Conservation (phyloP, 2,888 invertebrate species). For the Endotricha flammealis region DNA sequence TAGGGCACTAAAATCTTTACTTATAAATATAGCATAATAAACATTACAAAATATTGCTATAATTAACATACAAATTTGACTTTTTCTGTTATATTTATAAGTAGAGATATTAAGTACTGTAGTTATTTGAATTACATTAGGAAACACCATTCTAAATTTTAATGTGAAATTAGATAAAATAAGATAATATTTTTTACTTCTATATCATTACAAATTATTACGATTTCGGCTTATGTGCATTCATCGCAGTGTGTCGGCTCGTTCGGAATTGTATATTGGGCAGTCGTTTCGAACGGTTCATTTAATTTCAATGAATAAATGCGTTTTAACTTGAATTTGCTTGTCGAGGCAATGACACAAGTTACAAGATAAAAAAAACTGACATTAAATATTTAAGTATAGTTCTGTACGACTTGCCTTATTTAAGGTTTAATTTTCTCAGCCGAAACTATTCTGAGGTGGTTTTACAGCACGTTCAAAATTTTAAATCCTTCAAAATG, state of each 20-base stretch:
- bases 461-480: too few species aligned
- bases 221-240: conserved; percentile 54
- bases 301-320: too few species aligned
- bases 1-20: conserved; percentile 42
- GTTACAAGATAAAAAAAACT: too few species aligned
- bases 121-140: conserved; percentile 47
- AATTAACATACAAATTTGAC: conserved; percentile 14
- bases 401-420: background rate
- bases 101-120: conserved; percentile 42
- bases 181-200: conserved; percentile 61
- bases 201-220: conserved; percentile 42
- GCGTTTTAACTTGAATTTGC: too few species aligned
- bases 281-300: conserved; percentile 11
- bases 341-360: too few species aligned
- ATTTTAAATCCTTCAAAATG: too few species aligned
- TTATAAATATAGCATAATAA: conserved; percentile 48
- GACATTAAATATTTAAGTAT: too few species aligned
- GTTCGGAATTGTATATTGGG: conserved; percentile 39
- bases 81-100: conserved; percentile 46
- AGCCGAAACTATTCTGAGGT: background rate
- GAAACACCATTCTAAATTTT: conserved; percentile 58
- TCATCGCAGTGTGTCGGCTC: conserved; percentile 33
- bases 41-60: conserved; percentile 25
- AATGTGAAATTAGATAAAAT: conserved; percentile 45
- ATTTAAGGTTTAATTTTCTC: background rate